phyloP scores from a whole-genome alignment of 2,113 vertebrate species.

The Anthoscopus minutus region DNA sequence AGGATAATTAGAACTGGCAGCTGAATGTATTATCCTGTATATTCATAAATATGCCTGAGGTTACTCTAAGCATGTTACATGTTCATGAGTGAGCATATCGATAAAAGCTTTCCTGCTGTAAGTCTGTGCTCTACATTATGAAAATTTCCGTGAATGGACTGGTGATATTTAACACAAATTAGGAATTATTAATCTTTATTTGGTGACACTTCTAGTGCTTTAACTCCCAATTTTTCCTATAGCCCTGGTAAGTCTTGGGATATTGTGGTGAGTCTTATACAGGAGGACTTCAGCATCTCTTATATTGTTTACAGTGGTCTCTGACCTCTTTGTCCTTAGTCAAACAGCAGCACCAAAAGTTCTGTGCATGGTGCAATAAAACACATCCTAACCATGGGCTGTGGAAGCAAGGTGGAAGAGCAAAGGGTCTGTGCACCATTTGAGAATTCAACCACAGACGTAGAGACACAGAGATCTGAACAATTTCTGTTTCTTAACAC shows the following conservation, averaged over 20 bases:
- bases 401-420: neutral
- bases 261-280: neutral
- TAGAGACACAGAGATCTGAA: neutral
- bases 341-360: neutral
- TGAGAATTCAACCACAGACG: neutral
- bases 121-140: neutral
- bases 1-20: neutral
- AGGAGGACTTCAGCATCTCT: neutral
- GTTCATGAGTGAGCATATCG: neutral
- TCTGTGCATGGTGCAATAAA: neutral
- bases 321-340: neutral
- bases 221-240: neutral
- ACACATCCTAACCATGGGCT: neutral
- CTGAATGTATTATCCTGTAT: neutral
- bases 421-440: neutral
- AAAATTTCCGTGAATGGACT: neutral
- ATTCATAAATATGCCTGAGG: neutral
- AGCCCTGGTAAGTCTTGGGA: neutral
- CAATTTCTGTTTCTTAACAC: neutral
- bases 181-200: neutral
- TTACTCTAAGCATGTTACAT: neutral
- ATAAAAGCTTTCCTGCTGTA: neutral
- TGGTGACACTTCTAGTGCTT: neutral
- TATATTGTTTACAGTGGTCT: neutral
- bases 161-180: neutral